Evolutionary conservation across 2,113 vertebrate genomes (phyloP).

Genomic region (Rousettus leschenaultii): DNA sequence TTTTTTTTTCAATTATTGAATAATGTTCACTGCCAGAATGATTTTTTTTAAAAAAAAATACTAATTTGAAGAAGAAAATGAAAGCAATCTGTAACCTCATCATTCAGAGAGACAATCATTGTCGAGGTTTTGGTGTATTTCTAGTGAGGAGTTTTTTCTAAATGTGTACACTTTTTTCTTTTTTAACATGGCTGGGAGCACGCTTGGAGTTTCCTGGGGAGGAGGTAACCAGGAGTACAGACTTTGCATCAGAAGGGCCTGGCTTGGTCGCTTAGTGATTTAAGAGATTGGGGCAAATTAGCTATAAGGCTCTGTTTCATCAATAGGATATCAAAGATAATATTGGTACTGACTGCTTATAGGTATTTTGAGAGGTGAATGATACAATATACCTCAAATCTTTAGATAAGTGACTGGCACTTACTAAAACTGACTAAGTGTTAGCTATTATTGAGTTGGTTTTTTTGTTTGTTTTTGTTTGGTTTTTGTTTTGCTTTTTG

Average conservation of each 20-base stretch:
- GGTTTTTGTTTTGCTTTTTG: not conserved
- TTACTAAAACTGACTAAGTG: not conserved
- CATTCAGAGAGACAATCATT: constrained; percentile 27
- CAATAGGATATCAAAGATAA: too few relatives aligned
- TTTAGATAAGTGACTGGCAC: not conserved
- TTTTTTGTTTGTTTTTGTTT: too few relatives aligned
- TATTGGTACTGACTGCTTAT: not conserved
- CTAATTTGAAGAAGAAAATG: constrained; percentile 48
- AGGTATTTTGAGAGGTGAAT: not conserved
- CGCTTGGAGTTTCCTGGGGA: not conserved
- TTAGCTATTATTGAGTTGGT: not conserved
- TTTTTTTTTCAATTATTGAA: constrained; percentile 31
- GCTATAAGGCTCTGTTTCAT: not conserved
- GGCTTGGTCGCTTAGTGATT: not conserved
- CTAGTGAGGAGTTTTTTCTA: constrained; percentile 28
- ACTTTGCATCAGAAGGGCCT: not conserved
- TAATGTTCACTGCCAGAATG: constrained; percentile 31
- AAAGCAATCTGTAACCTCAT: constrained; percentile 16
- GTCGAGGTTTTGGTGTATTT: not conserved
- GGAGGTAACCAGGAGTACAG: not conserved
- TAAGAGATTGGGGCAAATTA: not conserved
- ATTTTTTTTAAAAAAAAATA: constrained; percentile 55
- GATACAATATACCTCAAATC: not conserved
- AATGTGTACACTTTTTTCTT: not conserved
- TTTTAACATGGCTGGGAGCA: not conserved